Percentiles rank a stretch among this genome's conserved stretches.
Evolutionary conservation across 1,140 invertebrate species (phyloP).

Genomic region (Brachionus paranguensis): DNA sequence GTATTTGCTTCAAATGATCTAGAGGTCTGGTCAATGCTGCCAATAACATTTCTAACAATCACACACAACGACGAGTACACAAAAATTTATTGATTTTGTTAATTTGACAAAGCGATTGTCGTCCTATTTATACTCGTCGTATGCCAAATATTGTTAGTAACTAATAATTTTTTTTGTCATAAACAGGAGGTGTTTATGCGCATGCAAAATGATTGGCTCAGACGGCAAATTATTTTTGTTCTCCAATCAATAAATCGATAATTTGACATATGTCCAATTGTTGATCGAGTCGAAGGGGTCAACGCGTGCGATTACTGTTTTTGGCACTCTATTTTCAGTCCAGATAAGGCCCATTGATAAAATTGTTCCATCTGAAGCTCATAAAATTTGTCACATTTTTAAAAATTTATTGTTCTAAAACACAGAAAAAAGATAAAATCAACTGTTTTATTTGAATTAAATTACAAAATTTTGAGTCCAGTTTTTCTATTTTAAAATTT

Average conservation of each 20-base stretch:
- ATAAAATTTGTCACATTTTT: neutral
- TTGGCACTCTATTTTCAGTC: neutral
- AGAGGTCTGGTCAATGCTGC: conserved; percentile 2
- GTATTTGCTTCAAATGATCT: neutral
- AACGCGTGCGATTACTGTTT: conserved; percentile 23
- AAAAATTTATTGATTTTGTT: conserved; percentile 1
- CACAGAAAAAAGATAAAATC: neutral
- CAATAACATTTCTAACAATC: neutral
- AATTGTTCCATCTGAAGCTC: neutral
- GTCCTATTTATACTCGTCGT: neutral
- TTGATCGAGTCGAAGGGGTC: neutral
- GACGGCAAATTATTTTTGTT: neutral
- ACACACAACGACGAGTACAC: neutral
- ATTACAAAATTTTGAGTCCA: too few species aligned
- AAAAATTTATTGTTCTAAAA: neutral
- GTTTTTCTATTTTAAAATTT: too few species aligned
- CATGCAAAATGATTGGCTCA: neutral
- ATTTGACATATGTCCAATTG: conserved; percentile 1
- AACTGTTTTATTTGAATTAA: neutral
- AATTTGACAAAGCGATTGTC: neutral
- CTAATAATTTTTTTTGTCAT: conserved; percentile 10
- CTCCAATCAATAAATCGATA: conserved; percentile 34
- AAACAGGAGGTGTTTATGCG: neutral
- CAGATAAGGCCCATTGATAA: neutral
- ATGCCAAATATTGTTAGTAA: neutral